Conservation (phyloP, 2,888 invertebrate species). For the Hirtodrosophila cameraria region DNA sequence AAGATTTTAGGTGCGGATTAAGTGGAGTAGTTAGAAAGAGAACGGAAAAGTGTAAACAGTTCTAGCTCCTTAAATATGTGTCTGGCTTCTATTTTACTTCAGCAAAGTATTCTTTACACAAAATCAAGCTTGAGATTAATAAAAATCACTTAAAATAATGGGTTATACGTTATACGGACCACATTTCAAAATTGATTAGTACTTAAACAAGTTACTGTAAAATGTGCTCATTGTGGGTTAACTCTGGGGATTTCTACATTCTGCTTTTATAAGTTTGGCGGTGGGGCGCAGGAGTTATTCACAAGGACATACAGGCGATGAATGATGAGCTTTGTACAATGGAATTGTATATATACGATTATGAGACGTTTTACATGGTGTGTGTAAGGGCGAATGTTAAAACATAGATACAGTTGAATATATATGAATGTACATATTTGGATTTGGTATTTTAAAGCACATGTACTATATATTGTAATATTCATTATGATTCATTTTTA, state of each 20-base stretch:
- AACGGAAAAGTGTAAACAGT: neutral
- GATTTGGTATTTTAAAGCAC: conserved; percentile 38
- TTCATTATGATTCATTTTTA: conserved; percentile 72
- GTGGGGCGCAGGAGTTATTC: conserved; percentile 6
- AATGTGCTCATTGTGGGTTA: conserved; percentile 27
- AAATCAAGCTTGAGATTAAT: too few species aligned
- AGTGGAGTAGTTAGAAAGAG: neutral
- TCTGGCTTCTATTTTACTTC: neutral
- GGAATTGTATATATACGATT: conserved; percentile 28
- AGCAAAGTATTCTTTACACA: neutral
- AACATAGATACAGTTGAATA: conserved; percentile 28
- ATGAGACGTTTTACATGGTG: conserved; percentile 30
- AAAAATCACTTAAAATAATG: too few species aligned
- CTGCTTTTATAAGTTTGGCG: conserved; percentile 13
- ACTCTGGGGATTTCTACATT: conserved; percentile 18
- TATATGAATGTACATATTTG: conserved; percentile 37
- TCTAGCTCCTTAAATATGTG: conserved; percentile 1
- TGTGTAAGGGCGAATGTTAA: conserved; percentile 40
- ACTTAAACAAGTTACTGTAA: conserved; percentile 1
- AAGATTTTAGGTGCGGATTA: neutral
- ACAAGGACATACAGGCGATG: conserved; percentile 25
- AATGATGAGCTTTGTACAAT: conserved; percentile 54
- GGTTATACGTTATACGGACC: conserved; percentile 4
- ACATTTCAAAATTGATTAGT: neutral
- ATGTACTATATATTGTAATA: conserved; percentile 41